phyloP scores from a whole-genome alignment of 2,888 invertebrate genomes.

The Aspidapion aeneum region DNA sequence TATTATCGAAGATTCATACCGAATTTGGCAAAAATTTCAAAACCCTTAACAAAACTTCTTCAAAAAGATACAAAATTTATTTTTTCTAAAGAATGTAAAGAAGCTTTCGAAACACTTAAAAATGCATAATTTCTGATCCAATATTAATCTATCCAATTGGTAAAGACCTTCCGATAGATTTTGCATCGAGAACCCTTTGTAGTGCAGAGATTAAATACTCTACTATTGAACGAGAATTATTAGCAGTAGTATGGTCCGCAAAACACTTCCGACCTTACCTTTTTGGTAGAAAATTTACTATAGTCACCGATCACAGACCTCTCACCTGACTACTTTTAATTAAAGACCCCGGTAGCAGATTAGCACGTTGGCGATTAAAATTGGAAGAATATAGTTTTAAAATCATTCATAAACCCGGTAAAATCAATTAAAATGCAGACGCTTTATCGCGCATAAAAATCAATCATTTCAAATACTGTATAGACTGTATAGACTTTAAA shows the following conservation, averaged over 20 bases:
- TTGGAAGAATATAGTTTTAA: conserved; percentile 32
- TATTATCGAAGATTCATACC: background rate
- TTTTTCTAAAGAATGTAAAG: background rate
- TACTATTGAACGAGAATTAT: conserved; percentile 41
- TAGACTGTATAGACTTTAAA: conserved; percentile 7
- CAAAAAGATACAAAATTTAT: background rate
- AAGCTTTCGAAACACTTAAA: conserved; percentile 1
- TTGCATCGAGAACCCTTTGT: conserved; percentile 6
- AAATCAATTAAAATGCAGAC: conserved; percentile 6
- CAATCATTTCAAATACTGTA: conserved; percentile 7
- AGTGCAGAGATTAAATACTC: conserved; percentile 23
- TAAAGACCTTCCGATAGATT: conserved; percentile 3
- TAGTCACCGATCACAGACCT: conserved; percentile 6
- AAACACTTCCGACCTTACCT: conserved; percentile 41
- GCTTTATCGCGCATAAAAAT: conserved; percentile 9
- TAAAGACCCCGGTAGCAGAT: conserved; percentile 34
- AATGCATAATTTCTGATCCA: background rate
- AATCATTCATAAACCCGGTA: conserved; percentile 8
- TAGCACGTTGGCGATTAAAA: conserved; percentile 37
- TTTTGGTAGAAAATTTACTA: conserved; percentile 8
- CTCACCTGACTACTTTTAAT: conserved; percentile 35
- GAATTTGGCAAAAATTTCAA: background rate
- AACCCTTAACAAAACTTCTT: background rate
- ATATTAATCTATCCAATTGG: conserved; percentile 1
- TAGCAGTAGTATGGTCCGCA: conserved; percentile 39